Evolutionary conservation across 2,113 vertebrate genomes (phyloP).

Genomic region (Gallinago undulata): DNA sequence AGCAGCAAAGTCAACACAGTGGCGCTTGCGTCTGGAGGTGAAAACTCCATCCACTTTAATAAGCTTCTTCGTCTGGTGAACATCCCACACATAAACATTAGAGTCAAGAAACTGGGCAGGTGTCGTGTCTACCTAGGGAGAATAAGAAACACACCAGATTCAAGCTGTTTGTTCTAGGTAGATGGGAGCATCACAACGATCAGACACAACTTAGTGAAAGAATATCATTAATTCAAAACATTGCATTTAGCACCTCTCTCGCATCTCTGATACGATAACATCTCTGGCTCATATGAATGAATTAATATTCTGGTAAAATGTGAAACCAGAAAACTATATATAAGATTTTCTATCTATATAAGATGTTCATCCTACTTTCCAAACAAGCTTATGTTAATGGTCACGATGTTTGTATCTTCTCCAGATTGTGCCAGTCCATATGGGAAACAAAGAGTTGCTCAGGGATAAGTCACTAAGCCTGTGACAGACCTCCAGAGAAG

Average conservation of each 20-base stretch:
- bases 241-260: background rate
- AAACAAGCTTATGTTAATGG: background rate
- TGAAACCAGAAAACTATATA: background rate
- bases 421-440: background rate
- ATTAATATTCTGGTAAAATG: background rate
- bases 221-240: background rate
- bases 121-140: slow-evolving; percentile 84
- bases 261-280: background rate
- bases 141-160: background rate
- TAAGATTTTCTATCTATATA: background rate
- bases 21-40: slow-evolving; percentile 60
- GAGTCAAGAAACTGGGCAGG: slow-evolving; percentile 89
- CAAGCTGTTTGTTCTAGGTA: background rate
- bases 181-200: background rate
- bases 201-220: background rate
- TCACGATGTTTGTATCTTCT: background rate
- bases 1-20: slow-evolving; percentile 87
- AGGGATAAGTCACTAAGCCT: background rate
- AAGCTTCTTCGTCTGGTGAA: slow-evolving; percentile 84
- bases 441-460: background rate
- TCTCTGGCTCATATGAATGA: background rate
- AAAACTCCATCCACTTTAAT: slow-evolving; percentile 80
- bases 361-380: background rate
- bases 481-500: background rate
- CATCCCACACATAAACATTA: slow-evolving; percentile 90